phyloP scores from a whole-genome alignment of 2,797 vertebrate species.

The Melanotaenia parkinsoni region DNA sequence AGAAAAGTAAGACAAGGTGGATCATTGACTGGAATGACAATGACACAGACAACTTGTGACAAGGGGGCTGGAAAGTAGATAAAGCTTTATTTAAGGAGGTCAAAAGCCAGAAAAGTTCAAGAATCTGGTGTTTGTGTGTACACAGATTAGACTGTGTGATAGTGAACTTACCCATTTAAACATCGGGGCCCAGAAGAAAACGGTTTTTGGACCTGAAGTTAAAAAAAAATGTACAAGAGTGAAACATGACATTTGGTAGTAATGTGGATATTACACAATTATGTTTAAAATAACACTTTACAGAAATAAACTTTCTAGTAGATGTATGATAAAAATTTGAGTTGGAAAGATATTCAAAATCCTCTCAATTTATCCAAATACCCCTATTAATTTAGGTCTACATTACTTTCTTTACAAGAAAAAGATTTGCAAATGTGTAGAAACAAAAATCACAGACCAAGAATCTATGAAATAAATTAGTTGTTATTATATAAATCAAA shows the following conservation, averaged over 20 bases:
- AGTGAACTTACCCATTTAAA: conserved; percentile 95
- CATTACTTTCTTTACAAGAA: not conserved
- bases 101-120: not conserved
- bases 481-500: not conserved
- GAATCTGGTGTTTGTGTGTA: not conserved
- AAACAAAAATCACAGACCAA: not conserved
- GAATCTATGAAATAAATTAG: not conserved
- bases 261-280: not conserved
- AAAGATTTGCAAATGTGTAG: not conserved
- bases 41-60: not conserved
- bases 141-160: not conserved
- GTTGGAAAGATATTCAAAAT: not conserved
- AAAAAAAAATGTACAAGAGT: conserved; percentile 20
- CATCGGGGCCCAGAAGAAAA: conserved; percentile 98
- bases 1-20: not conserved
- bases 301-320: no score
- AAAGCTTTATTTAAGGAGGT: conserved; percentile 6
- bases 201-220: conserved; percentile 92
- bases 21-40: not conserved
- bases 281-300: not conserved
- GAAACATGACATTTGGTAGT: not conserved
- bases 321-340: no score
- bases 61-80: not conserved
- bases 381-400: not conserved
- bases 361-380: not conserved